Base-by-base conservation (phyloP, 2,888 invertebrate genomes). In the Halictus ligatus region DNA sequence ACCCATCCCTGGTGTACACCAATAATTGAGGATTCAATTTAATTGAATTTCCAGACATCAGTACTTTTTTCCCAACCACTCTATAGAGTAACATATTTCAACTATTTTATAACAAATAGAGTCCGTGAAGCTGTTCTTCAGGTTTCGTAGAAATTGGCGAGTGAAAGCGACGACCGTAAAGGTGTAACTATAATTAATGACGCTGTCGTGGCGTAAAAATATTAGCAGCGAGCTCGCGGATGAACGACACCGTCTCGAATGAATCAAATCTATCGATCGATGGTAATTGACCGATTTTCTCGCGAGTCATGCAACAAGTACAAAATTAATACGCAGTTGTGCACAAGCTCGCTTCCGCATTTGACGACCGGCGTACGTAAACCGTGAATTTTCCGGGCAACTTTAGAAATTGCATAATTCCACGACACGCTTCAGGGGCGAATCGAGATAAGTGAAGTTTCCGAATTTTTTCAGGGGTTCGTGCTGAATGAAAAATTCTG, bases 241-340 rank as follows among this genome's bases (percentile, higher is more conserved):
- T 12, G 25, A 25, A 50, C 29, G 12, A 74, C 35, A 77, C 54
- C 54, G 46, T 48, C 83, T 21, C 54, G 54, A 77, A 77, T 72
- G 75, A 81, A 85, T 82, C 69, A 75, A 67, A 75, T 50, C 21
- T 74, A 76, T 86, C 76, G 77, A 86, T 76, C 71, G 40, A 7
- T 40, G 18, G 60, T 46, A 71, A 64, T 35, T 73, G 35, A 75
- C 35, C 76, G n/a, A 29, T 54, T 54, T 79, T 48, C 6, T 25
- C 50, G 48, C 73, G 21, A 64, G 46, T 83, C 78, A 25, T 74
- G 87, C 87, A 86, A 86, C 87, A 83, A 87, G 83, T 87, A 80
- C n/a, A 86, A 82, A 87, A 78, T 80, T 80, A 48, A 74, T 78
- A 50, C 71, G 50, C 67, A 80, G 77, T 72, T n/a, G 54, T 25